phyloP scores from a whole-genome alignment of 2,797 vertebrate species.

The Sylvilagus floridanus region DNA sequence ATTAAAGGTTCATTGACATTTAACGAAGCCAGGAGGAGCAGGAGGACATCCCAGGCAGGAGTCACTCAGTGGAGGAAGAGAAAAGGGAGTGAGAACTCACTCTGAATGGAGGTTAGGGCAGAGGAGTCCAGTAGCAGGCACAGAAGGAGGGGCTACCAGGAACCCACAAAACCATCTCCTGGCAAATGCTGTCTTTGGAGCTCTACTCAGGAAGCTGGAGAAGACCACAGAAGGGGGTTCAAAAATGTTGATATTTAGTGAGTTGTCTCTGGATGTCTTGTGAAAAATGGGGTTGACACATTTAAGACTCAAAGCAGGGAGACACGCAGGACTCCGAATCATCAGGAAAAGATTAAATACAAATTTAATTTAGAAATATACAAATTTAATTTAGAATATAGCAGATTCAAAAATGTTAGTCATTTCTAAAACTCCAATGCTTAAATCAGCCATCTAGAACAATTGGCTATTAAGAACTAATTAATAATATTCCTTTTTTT shows the following conservation, averaged over 20 bases:
- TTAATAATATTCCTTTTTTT: background rate
- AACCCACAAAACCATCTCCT: too few species aligned
- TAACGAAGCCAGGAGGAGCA: background rate
- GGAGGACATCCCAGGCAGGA: background rate
- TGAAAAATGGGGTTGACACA: background rate
- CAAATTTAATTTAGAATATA: background rate
- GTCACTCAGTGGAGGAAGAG: background rate
- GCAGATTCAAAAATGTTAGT: background rate
- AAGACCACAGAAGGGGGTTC: background rate
- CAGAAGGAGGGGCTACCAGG: background rate
- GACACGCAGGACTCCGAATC: background rate
- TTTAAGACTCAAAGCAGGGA: background rate
- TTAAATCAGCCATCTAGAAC: background rate
- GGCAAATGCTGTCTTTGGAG: background rate
- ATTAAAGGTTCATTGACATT: background rate
- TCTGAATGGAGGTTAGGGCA: background rate
- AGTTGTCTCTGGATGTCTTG: background rate
- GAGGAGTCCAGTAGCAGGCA: background rate
- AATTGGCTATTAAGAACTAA: background rate
- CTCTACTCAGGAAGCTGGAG: background rate
- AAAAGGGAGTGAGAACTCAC: background rate
- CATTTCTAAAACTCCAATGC: background rate
- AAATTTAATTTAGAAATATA: background rate
- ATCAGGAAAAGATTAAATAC: background rate
- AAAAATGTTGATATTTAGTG: background rate